These are phyloP conservation scores for Idaea dimidiata DNA, from an alignment of 2,888 invertebrate genomes.

Conservation along the genomic window DNA sequence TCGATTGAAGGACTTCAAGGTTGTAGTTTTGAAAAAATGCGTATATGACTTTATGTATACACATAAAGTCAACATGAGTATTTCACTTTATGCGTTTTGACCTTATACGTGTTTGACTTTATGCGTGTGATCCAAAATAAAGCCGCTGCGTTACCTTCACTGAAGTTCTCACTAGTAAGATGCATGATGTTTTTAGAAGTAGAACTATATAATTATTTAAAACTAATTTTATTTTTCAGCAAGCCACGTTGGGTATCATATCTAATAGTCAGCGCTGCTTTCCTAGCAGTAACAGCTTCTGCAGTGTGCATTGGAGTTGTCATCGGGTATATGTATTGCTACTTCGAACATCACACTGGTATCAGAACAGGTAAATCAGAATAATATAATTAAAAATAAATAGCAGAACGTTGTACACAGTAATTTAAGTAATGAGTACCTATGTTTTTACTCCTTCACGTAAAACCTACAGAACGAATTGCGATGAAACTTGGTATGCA, in stretches of 20 bases:
- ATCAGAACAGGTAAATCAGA: slow-evolving; percentile 27
- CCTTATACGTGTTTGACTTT: no score
- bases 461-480: no score
- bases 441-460: no score
- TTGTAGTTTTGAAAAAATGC: no score
- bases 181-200: no score
- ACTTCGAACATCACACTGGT: neutral
- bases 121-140: no score
- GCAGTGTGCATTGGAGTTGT: neutral
- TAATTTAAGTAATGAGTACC: no score
- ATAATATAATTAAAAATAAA: neutral
- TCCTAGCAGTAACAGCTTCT: neutral
- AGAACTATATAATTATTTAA: neutral
- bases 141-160: neutral
- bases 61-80: no score
- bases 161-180: neutral
- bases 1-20: no score
- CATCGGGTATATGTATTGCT: slow-evolving; percentile 2
- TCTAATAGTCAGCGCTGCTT: neutral
- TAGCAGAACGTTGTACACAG: neutral
- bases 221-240: neutral
- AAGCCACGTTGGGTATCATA: neutral
- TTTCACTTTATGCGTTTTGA: no score
- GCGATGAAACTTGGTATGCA: no score
- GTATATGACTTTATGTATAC: no score